Base-by-base conservation (phyloP, 2,888 invertebrate species). In the Hydroisotoma schaefferi region DNA sequence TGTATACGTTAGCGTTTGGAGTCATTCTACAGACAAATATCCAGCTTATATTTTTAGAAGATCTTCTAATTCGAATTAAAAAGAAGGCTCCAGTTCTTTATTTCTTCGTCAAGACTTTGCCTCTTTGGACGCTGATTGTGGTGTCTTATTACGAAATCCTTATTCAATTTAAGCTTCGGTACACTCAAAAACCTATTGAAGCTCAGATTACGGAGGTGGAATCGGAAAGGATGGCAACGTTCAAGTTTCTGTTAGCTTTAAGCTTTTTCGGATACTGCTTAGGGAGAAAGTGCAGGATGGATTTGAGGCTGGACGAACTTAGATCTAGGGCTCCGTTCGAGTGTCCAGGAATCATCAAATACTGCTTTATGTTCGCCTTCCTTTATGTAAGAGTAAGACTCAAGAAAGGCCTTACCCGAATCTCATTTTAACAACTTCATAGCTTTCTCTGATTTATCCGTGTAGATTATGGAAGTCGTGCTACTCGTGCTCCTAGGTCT, bases 341-440 rank as follows among this genome's bases (percentile, higher is more conserved):
- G 2, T 20, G 51, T 33, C 51, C 51, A 2, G 37, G 37, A 33
- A 33, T 29, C 18, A 6, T 29, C 51, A 52, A 52, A 25, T 52
- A 52, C 37, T 33, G 29, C 29, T 22, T 25, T 12, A 29, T 52
- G 5, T 52, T 52, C 20, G 5, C 20, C 4, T 2, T 52, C 37
- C 23, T 52, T 33, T 52, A 52, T 52, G 51, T 52, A 37, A 6
- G 49, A n/a, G 12, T 33, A 10, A 33, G 33, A 12, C 12, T 33
- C 10, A 10, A 12, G 33, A 33, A 10, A 33, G n/a, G n/a, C n/a
- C n/a, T n/a, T n/a, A n/a, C n/a, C n/a, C n/a, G n/a, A n/a, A n/a
- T n/a, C n/a, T n/a, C n/a, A n/a, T n/a, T n/a, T n/a, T n/a, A n/a
- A n/a, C n/a, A n/a, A n/a, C n/a, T n/a, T n/a, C n/a, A n/a, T n/a